These are phyloP conservation scores for Drosophila baimaii DNA, from an alignment of 1,140 invertebrate genomes.

Conservation along the genomic window DNA sequence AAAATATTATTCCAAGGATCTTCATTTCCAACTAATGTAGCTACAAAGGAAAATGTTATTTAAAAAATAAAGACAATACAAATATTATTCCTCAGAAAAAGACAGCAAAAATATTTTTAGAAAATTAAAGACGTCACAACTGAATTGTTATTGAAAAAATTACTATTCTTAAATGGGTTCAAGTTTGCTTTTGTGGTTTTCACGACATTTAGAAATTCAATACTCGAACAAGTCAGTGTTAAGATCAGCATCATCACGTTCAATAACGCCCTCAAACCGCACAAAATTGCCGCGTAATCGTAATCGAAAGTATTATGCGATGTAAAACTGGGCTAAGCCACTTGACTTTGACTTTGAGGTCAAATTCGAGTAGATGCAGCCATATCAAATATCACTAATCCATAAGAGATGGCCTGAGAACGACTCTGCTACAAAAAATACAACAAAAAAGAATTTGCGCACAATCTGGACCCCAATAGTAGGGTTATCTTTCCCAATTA, in stretches of 20 bases:
- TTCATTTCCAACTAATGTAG: not conserved
- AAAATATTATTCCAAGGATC: not conserved
- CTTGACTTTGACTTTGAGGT: constrained; percentile 70
- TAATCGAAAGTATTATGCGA: constrained; percentile 25
- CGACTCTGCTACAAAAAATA: not conserved
- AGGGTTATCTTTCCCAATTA: constrained; percentile 37
- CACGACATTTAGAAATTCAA: constrained; percentile 36
- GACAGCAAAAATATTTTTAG: constrained; percentile 19
- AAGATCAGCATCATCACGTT: constrained; percentile 51
- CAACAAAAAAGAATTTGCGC: not conserved
- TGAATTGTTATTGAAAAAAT: constrained; percentile 27
- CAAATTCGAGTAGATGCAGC: not conserved
- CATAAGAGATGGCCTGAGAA: not conserved
- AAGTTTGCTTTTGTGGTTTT: constrained; percentile 41
- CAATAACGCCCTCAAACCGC: constrained; percentile 31
- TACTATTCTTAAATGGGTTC: constrained; percentile 23
- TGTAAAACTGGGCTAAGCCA: constrained; percentile 53
- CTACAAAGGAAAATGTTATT: not conserved
- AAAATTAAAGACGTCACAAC: constrained; percentile 20
- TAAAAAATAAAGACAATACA: not conserved
- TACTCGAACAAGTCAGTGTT: constrained; percentile 45
- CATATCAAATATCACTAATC: constrained; percentile 21
- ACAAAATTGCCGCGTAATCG: constrained; percentile 35
- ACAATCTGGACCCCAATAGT: constrained; percentile 4
- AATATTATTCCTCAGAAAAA: not conserved